Evolutionary conservation across 2,888 invertebrate genomes (phyloP).

Genomic region (Scaptomyza tumidula): DNA sequence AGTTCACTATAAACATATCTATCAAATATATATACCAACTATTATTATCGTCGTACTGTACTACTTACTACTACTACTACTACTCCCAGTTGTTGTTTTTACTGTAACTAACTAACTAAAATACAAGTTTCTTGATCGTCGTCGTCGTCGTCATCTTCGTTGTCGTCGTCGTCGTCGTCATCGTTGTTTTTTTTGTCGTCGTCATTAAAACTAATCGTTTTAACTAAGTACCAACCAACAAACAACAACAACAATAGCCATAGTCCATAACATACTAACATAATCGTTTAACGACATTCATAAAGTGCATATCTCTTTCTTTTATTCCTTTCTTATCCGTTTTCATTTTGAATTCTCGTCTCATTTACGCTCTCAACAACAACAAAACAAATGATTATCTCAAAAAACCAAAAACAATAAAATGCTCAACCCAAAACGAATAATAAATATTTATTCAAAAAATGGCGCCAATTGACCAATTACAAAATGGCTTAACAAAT

Average conservation of each 20-base stretch:
- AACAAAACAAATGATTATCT: constrained; percentile 30
- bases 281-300: constrained; percentile 64
- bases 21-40: constrained; percentile 1
- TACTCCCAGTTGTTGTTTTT: constrained; percentile 56
- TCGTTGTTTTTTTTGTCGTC: constrained; percentile 38
- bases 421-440: constrained; percentile 26
- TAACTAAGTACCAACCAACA: constrained; percentile 4
- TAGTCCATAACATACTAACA: constrained; percentile 40
- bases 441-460: constrained; percentile 32
- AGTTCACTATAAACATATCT: constrained; percentile 12
- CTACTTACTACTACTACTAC: background rate
- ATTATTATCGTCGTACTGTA: constrained; percentile 52
- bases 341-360: constrained; percentile 57
- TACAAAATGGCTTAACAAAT: constrained; percentile 79
- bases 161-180: constrained; percentile 36
- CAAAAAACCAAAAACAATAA: background rate
- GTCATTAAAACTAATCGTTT: constrained; percentile 14
- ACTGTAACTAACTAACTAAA: constrained; percentile 44
- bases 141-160: constrained; percentile 36
- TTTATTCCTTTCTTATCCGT: constrained; percentile 60
- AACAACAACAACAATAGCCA: constrained; percentile 40
- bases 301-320: constrained; percentile 69
- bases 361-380: constrained; percentile 62
- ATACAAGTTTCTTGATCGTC: constrained; percentile 31
- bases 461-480: constrained; percentile 45